phyloP scores from a whole-genome alignment of 1,140 invertebrate genomes.

The Phthorimaea operculella region DNA sequence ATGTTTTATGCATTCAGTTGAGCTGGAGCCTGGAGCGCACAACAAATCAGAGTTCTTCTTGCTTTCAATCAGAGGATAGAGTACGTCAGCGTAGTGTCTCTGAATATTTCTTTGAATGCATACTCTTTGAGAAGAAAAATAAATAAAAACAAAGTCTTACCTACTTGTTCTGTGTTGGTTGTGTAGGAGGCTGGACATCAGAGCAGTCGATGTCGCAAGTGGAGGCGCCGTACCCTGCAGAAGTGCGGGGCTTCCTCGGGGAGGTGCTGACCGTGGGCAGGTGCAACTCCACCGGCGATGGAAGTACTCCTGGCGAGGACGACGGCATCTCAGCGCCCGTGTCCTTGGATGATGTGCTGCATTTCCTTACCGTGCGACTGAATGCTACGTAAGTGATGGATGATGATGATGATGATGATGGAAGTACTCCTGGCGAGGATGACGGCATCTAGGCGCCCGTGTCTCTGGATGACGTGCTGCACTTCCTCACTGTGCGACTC shows the following conservation, averaged over 20 bases:
- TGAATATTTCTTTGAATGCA: too few species aligned
- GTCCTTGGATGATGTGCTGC: conserved; percentile 49
- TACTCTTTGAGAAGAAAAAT: too few species aligned
- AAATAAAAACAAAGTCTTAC: too few species aligned
- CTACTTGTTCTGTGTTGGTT: too few species aligned
- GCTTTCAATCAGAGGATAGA: too few species aligned
- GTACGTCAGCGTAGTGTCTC: too few species aligned
- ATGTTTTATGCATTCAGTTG: too few species aligned
- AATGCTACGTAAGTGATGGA: conserved; percentile 52
- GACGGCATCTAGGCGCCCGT: conserved; percentile 34
- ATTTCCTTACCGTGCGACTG: conserved; percentile 42
- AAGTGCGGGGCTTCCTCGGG: conserved; percentile 55
- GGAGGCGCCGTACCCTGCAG: conserved; percentile 45
- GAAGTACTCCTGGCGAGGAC: conserved; percentile 27
- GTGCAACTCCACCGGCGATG: conserved; percentile 42
- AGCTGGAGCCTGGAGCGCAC: too few species aligned
- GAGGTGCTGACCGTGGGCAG: conserved; percentile 51
- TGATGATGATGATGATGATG: conserved; percentile 16
- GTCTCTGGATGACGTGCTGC: conserved; percentile 47
- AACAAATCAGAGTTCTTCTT: too few species aligned
- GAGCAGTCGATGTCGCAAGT: conserved; percentile 38
- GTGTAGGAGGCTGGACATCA: conserved; percentile 49
- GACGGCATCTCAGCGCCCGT: conserved; percentile 34
- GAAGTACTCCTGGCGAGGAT: conserved; percentile 27
- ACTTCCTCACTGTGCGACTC: conserved; percentile 42